Percentiles rank a stretch among this genome's conserved stretches.
Evolutionary conservation across 37 sponge, comb jelly and placozoan species (phyloP).

Genomic region (Mnemiopsis leidyi): DNA sequence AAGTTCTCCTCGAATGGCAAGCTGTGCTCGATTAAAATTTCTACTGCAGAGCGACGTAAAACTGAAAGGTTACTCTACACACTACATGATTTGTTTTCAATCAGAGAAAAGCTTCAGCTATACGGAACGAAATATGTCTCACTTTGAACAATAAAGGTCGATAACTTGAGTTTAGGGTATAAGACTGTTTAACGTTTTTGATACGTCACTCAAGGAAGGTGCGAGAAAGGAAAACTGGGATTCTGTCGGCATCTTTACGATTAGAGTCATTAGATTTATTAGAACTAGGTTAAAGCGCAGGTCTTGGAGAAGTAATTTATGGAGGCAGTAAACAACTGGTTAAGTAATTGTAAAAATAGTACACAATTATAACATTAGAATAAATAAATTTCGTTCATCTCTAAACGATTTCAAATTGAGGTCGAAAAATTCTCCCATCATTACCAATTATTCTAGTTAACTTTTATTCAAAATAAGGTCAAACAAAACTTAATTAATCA

Average conservation of each 20-base stretch:
- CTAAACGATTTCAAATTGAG: conserved; percentile 33
- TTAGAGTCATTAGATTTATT: not conserved
- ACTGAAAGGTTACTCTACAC: too few species aligned
- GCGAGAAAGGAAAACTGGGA: not conserved
- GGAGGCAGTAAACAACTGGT: not conserved
- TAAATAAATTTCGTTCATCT: conserved; percentile 25
- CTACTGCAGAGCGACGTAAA: too few species aligned
- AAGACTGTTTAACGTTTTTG: not conserved
- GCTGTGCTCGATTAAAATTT: too few species aligned
- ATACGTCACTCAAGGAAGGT: not conserved
- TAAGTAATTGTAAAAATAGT: conserved; percentile 47
- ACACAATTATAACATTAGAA: conserved; percentile 56
- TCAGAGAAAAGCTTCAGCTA: too few species aligned
- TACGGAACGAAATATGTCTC: not conserved
- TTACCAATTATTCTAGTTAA: not conserved
- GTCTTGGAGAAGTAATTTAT: too few species aligned
- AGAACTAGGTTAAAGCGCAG: not conserved
- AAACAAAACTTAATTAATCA: not conserved
- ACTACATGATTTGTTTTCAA: too few species aligned
- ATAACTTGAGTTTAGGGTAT: not conserved
- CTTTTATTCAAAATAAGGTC: conserved; percentile 20
- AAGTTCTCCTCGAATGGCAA: too few species aligned
- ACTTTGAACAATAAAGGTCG: not conserved
- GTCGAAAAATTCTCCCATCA: conserved; percentile 21
- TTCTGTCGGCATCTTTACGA: not conserved